Conservation (phyloP, 2,888 invertebrate species). For the Encarsia formosa region DNA sequence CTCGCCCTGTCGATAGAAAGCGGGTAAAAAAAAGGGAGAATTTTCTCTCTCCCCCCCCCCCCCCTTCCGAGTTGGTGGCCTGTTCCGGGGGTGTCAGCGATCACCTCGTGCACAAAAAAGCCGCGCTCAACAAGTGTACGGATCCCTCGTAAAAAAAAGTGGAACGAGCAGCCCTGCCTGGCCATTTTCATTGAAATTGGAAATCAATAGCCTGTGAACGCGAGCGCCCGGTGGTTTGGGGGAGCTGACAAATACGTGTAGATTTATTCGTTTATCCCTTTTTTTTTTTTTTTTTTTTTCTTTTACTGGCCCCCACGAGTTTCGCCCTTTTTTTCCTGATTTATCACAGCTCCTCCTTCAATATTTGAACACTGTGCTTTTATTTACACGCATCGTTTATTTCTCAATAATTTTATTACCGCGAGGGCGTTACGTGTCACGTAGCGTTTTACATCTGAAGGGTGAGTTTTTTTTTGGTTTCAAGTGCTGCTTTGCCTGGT, state of each 20-base stretch:
- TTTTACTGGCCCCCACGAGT: not conserved
- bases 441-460: too few relatives aligned
- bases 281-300: slow-evolving; percentile 4
- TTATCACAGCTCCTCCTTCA: too few relatives aligned
- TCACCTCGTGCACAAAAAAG: slow-evolving; percentile 35
- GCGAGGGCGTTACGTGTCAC: too few relatives aligned
- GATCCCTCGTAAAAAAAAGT: slow-evolving; percentile 42
- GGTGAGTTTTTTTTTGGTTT: too few relatives aligned
- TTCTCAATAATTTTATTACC: too few relatives aligned
- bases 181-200: slow-evolving; percentile 49
- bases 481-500: too few relatives aligned
- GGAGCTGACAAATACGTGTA: slow-evolving; percentile 20
- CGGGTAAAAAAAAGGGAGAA: slow-evolving; percentile 34
- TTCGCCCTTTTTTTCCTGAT: not conserved
- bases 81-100: slow-evolving; percentile 31
- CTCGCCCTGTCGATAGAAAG: slow-evolving; percentile 39
- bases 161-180: slow-evolving; percentile 32
- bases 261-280: slow-evolving; percentile 20
- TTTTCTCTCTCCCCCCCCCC: slow-evolving; percentile 28
- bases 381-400: too few relatives aligned
- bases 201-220: slow-evolving; percentile 46
- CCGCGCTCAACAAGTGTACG: slow-evolving; percentile 51
- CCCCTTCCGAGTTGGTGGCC: too few relatives aligned
- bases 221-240: too few relatives aligned
- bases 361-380: too few relatives aligned